Conservation (phyloP, 2,888 invertebrate species). For the Sinhomidia bicolor region DNA sequence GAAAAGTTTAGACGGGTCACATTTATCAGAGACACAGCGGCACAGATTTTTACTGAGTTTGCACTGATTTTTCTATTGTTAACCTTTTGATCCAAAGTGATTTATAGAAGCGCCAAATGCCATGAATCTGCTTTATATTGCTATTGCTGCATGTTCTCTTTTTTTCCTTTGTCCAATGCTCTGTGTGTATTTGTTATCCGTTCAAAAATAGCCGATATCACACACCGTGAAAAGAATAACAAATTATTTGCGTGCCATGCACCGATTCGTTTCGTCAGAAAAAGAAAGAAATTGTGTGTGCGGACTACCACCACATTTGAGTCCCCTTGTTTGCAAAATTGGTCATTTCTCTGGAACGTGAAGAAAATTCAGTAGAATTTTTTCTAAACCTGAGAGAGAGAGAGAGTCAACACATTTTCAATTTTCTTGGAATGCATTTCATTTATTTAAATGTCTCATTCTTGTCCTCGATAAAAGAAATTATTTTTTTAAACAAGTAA, state of each 20-base stretch:
- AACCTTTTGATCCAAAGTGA: slow-evolving; percentile 54
- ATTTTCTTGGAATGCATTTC: too few relatives aligned
- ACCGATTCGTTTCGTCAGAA: neutral
- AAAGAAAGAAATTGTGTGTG: neutral
- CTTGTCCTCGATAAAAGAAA: too few relatives aligned
- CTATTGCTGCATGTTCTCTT: neutral
- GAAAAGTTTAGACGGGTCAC: neutral
- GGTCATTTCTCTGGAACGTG: neutral
- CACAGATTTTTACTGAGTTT: slow-evolving; percentile 38
- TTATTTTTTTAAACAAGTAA: too few relatives aligned
- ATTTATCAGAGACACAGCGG: slow-evolving; percentile 17
- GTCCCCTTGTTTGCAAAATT: neutral
- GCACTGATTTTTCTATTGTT: slow-evolving; percentile 56
- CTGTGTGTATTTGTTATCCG: neutral
- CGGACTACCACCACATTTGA: neutral
- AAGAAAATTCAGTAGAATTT: neutral
- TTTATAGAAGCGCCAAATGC: slow-evolving; percentile 30
- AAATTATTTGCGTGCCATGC: neutral
- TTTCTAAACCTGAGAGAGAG: neutral
- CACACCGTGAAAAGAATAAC: neutral
- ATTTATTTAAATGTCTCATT: too few relatives aligned
- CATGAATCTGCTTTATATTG: neutral
- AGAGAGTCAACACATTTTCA: too few relatives aligned
- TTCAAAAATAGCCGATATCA: slow-evolving; percentile 1
- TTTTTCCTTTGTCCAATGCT: neutral